Base-by-base conservation (phyloP, 2,888 invertebrate genomes). In the Tinea semifulvella region DNA sequence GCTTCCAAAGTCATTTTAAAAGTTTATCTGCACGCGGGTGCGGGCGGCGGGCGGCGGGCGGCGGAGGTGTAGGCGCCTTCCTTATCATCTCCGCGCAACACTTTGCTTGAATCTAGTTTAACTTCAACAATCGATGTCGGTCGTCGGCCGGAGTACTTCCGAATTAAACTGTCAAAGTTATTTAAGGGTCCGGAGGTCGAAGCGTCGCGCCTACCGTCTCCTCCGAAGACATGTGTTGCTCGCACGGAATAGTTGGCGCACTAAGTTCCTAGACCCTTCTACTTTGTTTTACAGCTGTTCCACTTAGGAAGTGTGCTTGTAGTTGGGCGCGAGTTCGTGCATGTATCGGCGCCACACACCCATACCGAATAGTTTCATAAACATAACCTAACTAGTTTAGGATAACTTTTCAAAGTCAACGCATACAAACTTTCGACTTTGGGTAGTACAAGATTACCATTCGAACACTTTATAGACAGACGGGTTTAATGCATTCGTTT, bases 1-100 rank as follows among this genome's bases (percentile, higher is more conserved):
- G 82, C 81, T 81, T 80, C 82, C 77, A 79, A 82, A 82, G 82
- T 82, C 82, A 82, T 82, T 82, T 82, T 81, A 81, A 82, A 82
- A 82, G 82, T 82, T 82, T 82, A 82, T 82, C 82, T 81, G 75
- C 69, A 73, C 73, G 80, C 72, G 74, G 73, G 63, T 55, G 57
- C 60, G 60, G 52, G 56, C 10, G 56, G 59, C 57, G 64, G 55
- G 31, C 25, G 60, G 58, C 55, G 50, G 57, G 62, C 61, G 61
- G 64, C 53, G 56, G 64, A 52, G 61, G 60, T 69, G 68, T 69
- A 68, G 75, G 68, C 53, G 65, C 56, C 63, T 67, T 64, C 68
- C 75, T 76, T 79, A 79, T 79, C 75, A 70, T 66, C 64, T 61
- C 58, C 60, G 64, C 64, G 67, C 71, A 69, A 73, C 71, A 69